Evolutionary conservation across 2,888 invertebrate genomes (phyloP).

Genomic region (Eilema griseolum): DNA sequence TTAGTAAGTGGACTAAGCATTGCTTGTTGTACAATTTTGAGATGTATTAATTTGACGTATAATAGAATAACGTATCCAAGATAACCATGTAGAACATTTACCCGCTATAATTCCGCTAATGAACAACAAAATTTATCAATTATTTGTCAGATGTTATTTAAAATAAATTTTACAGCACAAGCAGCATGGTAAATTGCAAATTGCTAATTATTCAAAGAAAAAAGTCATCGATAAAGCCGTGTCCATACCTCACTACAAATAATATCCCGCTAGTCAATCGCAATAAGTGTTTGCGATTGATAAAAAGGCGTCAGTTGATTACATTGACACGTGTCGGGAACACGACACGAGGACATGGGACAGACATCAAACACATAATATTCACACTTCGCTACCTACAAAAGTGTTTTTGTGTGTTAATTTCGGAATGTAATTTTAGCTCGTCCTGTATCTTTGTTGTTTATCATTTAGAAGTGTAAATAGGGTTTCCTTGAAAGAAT

Average conservation of each 20-base stretch:
- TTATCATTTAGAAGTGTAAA: neutral
- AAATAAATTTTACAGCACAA: no score
- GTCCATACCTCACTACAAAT: conserved; percentile 31
- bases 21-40: no score
- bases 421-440: conserved; percentile 50
- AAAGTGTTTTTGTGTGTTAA: conserved; percentile 53
- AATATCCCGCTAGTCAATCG: conserved; percentile 37
- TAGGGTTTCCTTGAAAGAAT: neutral
- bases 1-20: no score
- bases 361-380: conserved; percentile 54
- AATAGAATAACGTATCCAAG: no score
- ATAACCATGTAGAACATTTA: no score
- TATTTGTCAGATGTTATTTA: no score
- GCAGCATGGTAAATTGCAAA: neutral
- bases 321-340: conserved; percentile 51
- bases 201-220: neutral
- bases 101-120: no score
- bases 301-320: conserved; percentile 64
- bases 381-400: conserved; percentile 40
- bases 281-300: conserved; percentile 53
- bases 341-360: conserved; percentile 26
- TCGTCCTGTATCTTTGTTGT: conserved; percentile 20
- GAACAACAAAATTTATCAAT: no score
- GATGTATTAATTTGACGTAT: no score
- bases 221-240: conserved; percentile 13